Percentiles rank a stretch among this genome's conserved stretches.
Evolutionary conservation across 2,888 invertebrate genomes (phyloP).

Genomic region (Xestia ashworthii): DNA sequence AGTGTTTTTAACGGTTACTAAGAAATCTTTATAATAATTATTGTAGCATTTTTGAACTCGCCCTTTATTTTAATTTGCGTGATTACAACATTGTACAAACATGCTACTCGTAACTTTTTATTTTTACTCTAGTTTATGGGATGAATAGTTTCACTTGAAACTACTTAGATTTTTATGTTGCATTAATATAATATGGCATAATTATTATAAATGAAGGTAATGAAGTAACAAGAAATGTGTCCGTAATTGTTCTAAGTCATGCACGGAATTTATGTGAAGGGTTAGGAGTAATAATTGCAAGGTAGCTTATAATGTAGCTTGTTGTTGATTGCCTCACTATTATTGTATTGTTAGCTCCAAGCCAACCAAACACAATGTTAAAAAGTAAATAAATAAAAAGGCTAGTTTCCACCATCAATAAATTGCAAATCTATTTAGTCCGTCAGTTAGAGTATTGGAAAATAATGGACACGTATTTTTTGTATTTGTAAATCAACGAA

Average conservation of each 20-base stretch:
- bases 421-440: no score
- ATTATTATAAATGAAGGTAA: slow-evolving; percentile 14
- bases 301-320: background rate
- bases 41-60: background rate
- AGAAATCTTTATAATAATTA: background rate
- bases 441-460: no score
- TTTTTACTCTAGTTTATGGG: background rate
- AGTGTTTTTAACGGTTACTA: background rate
- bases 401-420: no score
- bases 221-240: background rate
- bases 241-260: slow-evolving; percentile 29
- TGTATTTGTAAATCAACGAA: no score
- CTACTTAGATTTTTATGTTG: background rate
- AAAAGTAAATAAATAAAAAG: no score
- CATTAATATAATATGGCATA: slow-evolving; percentile 11
- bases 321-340: no score
- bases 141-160: slow-evolving; percentile 19
- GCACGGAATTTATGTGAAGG: slow-evolving; percentile 1
- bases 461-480: no score
- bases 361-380: no score
- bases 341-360: no score
- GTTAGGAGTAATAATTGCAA: background rate
- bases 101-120: background rate
- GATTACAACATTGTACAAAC: slow-evolving; percentile 2
- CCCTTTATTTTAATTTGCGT: background rate